These are phyloP conservation scores for Uropetala carovei DNA, from an alignment of 2,888 invertebrate genomes.

Conservation along the genomic window DNA sequence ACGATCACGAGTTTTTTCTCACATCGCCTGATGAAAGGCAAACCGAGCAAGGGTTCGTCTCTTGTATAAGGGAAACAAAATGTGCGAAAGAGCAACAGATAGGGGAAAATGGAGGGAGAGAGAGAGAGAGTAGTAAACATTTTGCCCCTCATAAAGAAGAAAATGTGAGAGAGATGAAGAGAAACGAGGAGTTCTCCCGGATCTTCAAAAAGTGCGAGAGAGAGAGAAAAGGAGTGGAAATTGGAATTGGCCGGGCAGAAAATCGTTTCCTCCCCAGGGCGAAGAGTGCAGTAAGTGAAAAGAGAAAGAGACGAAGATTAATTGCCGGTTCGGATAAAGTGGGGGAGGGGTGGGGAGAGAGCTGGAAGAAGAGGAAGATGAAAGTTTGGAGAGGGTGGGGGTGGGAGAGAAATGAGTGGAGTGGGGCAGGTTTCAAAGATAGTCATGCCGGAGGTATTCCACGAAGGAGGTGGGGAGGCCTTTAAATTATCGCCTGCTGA, in stretches of 20 bases:
- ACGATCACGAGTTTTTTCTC: no score
- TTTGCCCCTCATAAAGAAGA: no score
- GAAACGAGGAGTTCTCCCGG: background rate
- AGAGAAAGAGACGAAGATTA: background rate
- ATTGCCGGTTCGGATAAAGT: background rate
- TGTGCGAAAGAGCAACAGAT: background rate
- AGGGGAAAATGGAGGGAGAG: background rate
- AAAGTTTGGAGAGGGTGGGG: no score
- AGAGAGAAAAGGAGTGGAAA: background rate
- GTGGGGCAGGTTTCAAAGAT: no score
- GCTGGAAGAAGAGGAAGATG: no score
- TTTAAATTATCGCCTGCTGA: no score
- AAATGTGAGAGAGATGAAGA: background rate
- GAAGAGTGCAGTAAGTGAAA: no score
- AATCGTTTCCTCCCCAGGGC: background rate
- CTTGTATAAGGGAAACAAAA: background rate
- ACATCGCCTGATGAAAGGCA: no score
- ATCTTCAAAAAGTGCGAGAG: background rate
- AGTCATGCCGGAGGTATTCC: no score
- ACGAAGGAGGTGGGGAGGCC: no score
- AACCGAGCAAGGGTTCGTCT: no score
- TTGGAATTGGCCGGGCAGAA: slow-evolving; percentile 27
- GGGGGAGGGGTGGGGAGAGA: background rate
- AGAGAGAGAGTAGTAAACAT: background rate
- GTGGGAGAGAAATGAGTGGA: no score